Conservation (phyloP, 2,797 vertebrate species). For the Spinibarbus caldwelli region DNA sequence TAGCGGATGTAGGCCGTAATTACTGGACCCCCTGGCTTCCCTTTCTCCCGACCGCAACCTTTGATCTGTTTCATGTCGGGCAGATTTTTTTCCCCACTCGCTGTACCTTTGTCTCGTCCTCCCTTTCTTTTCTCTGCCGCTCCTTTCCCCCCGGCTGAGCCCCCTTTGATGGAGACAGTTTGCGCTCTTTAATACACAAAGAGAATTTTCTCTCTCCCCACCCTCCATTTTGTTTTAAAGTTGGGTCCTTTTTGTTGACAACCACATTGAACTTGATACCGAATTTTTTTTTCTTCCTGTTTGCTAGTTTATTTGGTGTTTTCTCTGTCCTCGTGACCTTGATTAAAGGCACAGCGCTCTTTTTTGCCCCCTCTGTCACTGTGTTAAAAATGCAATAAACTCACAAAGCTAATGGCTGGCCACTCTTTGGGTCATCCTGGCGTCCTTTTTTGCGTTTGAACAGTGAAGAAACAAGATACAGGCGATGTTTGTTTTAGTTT, state of each 20-base stretch:
- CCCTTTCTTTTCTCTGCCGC: slow-evolving; percentile 60
- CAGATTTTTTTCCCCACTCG: slow-evolving; percentile 78
- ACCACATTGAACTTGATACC: slow-evolving; percentile 68
- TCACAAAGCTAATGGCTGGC: slow-evolving; percentile 60
- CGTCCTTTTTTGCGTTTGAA: slow-evolving; percentile 51
- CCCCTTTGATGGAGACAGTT: slow-evolving; percentile 88
- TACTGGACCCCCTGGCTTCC: slow-evolving; percentile 92
- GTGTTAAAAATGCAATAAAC: slow-evolving; percentile 37
- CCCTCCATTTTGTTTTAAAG: slow-evolving; percentile 73
- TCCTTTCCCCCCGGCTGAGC: slow-evolving; percentile 64
- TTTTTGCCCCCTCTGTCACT: neutral
- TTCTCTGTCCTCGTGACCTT: slow-evolving; percentile 49
- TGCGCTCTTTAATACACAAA: slow-evolving; percentile 90
- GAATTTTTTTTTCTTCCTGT: slow-evolving; percentile 50
- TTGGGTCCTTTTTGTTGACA: slow-evolving; percentile 62
- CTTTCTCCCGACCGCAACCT: slow-evolving; percentile 86
- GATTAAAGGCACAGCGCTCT: slow-evolving; percentile 43
- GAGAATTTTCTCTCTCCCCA: slow-evolving; percentile 67
- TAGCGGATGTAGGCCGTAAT: slow-evolving; percentile 93
- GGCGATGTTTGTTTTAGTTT: slow-evolving; percentile 13
- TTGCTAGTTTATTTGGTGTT: neutral
- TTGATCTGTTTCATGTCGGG: slow-evolving; percentile 93
- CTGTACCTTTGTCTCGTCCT: slow-evolving; percentile 72
- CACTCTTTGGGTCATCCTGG: slow-evolving; percentile 42
- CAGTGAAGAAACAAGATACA: slow-evolving; percentile 41